phyloP scores from a whole-genome alignment of 2,888 invertebrate genomes.

The Drosophila formosana region DNA sequence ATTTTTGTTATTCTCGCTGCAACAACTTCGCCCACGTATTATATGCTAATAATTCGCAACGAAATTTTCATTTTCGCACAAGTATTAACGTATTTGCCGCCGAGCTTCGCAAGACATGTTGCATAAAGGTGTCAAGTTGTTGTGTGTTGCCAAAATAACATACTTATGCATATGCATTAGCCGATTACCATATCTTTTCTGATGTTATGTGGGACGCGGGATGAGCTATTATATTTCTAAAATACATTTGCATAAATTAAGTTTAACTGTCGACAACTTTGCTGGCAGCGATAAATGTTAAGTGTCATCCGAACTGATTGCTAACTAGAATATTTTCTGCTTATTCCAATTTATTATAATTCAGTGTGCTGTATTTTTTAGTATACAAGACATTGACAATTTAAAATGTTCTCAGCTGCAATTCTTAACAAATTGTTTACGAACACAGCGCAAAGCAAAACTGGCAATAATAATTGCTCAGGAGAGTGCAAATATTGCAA shows the following conservation, averaged over 20 bases:
- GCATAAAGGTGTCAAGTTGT: constrained; percentile 56
- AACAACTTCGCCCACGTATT: constrained; percentile 42
- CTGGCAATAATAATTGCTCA: neutral
- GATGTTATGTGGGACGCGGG: constrained; percentile 1
- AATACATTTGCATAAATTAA: constrained; percentile 17
- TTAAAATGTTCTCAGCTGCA: too few species aligned
- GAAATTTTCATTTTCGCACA: constrained; percentile 33
- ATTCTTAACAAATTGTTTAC: too few species aligned
- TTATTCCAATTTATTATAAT: constrained; percentile 2
- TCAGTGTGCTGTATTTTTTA: neutral
- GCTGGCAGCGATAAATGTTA: constrained; percentile 17
- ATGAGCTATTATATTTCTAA: constrained; percentile 25
- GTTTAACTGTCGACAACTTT: constrained; percentile 6
- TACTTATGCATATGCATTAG: constrained; percentile 48
- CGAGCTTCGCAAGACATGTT: constrained; percentile 53
- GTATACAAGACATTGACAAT: neutral
- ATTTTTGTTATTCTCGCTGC: constrained; percentile 16
- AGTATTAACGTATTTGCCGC: constrained; percentile 37
- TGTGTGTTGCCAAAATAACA: constrained; percentile 29
- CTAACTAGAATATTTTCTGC: constrained; percentile 1
- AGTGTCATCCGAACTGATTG: constrained; percentile 17
- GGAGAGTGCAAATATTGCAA: neutral
- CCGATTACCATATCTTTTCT: constrained; percentile 11
- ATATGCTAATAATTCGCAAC: constrained; percentile 38
- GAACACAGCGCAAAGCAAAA: too few species aligned